phyloP scores from a whole-genome alignment of 1,140 invertebrate genomes.

The Drosophila neocordata region DNA sequence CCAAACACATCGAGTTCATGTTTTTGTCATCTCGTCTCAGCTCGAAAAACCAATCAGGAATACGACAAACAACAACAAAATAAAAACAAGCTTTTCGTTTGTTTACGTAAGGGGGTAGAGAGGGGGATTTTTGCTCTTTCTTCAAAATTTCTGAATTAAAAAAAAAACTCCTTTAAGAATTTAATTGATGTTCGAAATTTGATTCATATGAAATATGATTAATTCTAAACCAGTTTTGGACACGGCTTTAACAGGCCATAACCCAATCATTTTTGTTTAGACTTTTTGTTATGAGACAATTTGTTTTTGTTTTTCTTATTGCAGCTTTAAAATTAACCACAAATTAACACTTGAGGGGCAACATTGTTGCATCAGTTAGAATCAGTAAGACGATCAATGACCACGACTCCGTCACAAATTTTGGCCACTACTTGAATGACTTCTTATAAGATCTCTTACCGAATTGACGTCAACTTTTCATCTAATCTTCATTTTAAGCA shows the following conservation, averaged over 20 bases:
- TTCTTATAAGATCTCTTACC: slow-evolving; percentile 19
- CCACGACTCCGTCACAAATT: background rate
- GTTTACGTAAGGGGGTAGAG: background rate
- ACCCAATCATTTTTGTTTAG: slow-evolving; percentile 25
- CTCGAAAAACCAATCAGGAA: slow-evolving; percentile 2
- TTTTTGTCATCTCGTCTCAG: slow-evolving; percentile 31
- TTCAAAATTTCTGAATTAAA: slow-evolving; percentile 8
- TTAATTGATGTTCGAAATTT: background rate
- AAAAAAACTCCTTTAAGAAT: background rate
- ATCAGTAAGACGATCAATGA: background rate
- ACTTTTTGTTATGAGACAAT: slow-evolving; percentile 49
- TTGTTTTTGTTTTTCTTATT: slow-evolving; percentile 58
- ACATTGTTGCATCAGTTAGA: slow-evolving; percentile 1
- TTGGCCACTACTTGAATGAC: background rate
- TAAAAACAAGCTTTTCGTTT: slow-evolving; percentile 23
- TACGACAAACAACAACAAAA: background rate
- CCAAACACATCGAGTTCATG: slow-evolving; percentile 50
- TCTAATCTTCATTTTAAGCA: slow-evolving; percentile 26
- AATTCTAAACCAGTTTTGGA: background rate
- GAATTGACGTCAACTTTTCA: slow-evolving; percentile 28
- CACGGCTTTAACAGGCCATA: slow-evolving; percentile 4
- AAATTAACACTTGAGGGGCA: slow-evolving; percentile 42
- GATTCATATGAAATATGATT: background rate
- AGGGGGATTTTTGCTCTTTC: background rate
- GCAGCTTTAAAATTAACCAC: slow-evolving; percentile 28